Conservation (phyloP, 2,888 invertebrate genomes). For the Lasiommata megera region DNA sequence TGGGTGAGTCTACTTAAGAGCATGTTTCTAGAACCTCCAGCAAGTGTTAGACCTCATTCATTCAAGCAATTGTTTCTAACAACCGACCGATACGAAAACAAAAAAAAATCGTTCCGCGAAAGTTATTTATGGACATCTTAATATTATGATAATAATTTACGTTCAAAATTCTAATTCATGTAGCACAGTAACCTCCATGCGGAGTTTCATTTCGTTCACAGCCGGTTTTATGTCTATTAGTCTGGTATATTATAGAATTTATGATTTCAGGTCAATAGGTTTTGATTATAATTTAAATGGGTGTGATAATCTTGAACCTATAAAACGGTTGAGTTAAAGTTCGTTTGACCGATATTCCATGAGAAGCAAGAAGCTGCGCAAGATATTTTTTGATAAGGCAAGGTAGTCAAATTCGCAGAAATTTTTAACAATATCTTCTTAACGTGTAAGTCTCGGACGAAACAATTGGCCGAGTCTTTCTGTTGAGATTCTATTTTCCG, state of each 20-base stretch:
- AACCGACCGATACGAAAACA: constrained; percentile 1
- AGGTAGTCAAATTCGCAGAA: no score
- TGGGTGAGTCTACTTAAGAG: neutral
- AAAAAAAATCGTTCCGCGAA: constrained; percentile 15
- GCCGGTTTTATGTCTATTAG: constrained; percentile 51
- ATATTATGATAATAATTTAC: constrained; percentile 21
- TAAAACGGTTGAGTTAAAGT: neutral
- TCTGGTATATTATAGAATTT: constrained; percentile 44
- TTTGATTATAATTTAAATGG: constrained; percentile 36
- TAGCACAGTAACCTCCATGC: constrained; percentile 53
- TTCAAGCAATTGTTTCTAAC: constrained; percentile 2
- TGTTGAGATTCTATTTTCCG: no score
- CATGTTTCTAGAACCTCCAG: neutral
- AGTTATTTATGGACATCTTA: constrained; percentile 21
- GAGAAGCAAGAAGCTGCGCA: no score
- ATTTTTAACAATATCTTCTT: no score
- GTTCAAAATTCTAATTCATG: constrained; percentile 35
- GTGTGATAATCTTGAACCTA: constrained; percentile 3
- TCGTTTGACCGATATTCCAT: neutral
- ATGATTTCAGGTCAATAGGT: constrained; percentile 55
- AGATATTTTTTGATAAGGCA: no score
- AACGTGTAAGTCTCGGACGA: no score
- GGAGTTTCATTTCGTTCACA: constrained; percentile 38
- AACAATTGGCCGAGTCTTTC: no score
- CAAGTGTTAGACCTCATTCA: constrained; percentile 6